These are phyloP conservation scores for Tiliacea citrago DNA, from an alignment of 2,888 invertebrate genomes.

Conservation along the genomic window DNA sequence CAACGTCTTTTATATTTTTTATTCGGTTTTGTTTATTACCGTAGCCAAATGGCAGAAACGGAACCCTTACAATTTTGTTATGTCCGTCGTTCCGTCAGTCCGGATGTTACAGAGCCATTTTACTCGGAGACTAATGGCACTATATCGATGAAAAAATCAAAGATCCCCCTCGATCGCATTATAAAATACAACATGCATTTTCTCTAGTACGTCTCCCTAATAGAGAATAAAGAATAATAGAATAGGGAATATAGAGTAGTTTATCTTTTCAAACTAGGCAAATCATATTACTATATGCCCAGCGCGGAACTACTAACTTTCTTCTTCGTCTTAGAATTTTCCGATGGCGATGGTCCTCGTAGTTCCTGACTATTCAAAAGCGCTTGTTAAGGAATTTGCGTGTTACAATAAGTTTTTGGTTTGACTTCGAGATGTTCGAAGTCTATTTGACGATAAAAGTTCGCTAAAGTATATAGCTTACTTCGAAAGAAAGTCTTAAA, in stretches of 20 bases:
- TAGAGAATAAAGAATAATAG: too few relatives aligned
- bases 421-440: slow-evolving; percentile 17
- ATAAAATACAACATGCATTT: too few relatives aligned
- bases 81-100: too few relatives aligned
- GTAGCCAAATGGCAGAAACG: too few relatives aligned
- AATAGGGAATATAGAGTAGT: too few relatives aligned
- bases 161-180: too few relatives aligned
- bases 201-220: too few relatives aligned
- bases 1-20: slow-evolving; percentile 1
- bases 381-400: slow-evolving; percentile 45
- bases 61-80: too few relatives aligned
- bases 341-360: slow-evolving; percentile 1
- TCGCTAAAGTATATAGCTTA: slow-evolving; percentile 1
- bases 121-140: too few relatives aligned
- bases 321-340: slow-evolving; percentile 26
- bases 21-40: not conserved
- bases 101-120: too few relatives aligned
- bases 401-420: slow-evolving; percentile 36
- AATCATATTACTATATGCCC: slow-evolving; percentile 26
- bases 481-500: slow-evolving; percentile 5
- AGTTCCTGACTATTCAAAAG: slow-evolving; percentile 41
- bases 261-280: slow-evolving; percentile 22
- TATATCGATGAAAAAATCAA: too few relatives aligned
- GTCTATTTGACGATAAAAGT: slow-evolving; percentile 13
- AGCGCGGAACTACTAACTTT: slow-evolving; percentile 24